Evolutionary conservation across 2,888 invertebrate genomes (phyloP), one percentile per base, ranked within the genome.

Genomic region (Mesorhabditis spiculigera): DNA sequence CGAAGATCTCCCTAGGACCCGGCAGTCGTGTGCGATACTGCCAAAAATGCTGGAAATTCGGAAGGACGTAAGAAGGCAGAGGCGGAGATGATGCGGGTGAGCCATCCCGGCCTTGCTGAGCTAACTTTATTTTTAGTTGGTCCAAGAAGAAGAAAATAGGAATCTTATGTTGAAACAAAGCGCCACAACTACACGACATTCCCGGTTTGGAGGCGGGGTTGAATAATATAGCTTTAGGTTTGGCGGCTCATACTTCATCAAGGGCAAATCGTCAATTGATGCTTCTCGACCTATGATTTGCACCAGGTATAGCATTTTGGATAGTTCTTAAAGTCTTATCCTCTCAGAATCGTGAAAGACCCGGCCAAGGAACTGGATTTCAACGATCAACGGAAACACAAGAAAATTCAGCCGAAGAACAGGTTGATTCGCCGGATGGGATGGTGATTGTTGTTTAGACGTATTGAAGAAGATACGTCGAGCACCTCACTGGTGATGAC

Each of bases 191-290:
- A 61, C 28, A 41, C 16, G 73, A 62, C 73, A 73, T 65, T 73
- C 73, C 10, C 44, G 71, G 71, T 71, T 50, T 50, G 58, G 58
- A 13, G 58, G 8, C 10, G 8, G 58, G 3, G n/a, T 50, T 50
- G 10, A 50, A 50, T 50, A 10, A 50, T 50, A 2, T n/a, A 5
- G 16, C 65, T 72, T 67, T 0, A 90, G 93, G 75, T 96, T 96
- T 86, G 94, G 94, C 45, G 95, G 96, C 67, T 94, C 95, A 6
- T 97, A 91, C 88, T 91, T 93, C 0, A 91, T 97, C 28, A 91
- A 92, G 86, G 94, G 95, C 86, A 91, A 96, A 74, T 82, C 28
- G 72, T 77, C 70, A 80, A 81, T 73, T 81, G 69, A 69, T 70
- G 67, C 64, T 62, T 58, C 41, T 45, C 45, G 4, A 65, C 45